Evolutionary conservation across 2,113 vertebrate species (phyloP).

Genomic region (Sclerurus mexicanus): DNA sequence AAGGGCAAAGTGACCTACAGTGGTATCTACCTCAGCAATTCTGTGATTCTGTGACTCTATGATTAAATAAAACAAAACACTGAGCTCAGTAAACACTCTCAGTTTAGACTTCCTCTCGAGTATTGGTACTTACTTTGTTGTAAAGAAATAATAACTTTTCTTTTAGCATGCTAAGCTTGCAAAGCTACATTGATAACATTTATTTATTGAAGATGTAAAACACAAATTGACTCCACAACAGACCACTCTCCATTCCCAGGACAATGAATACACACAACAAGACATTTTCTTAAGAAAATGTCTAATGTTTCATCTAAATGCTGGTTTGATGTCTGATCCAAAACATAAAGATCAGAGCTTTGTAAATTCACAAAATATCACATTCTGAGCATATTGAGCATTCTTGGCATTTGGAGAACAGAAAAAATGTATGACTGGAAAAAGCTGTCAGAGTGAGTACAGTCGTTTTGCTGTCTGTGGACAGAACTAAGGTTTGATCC

Average conservation of each 20-base stretch:
- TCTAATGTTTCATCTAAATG: slow-evolving; percentile 9
- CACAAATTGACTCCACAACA: slow-evolving; percentile 10
- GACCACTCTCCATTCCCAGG: background rate
- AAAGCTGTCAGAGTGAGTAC: background rate
- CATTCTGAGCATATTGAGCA: background rate
- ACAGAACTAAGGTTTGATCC: background rate
- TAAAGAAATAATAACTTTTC: background rate
- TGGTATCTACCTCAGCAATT: background rate
- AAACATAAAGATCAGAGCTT: slow-evolving; percentile 6
- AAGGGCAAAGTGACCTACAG: background rate
- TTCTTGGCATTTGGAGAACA: background rate
- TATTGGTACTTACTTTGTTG: background rate
- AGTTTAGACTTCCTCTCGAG: background rate
- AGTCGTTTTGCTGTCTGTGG: background rate
- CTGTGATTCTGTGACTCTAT: background rate
- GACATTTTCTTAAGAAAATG: background rate
- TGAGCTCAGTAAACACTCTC: background rate
- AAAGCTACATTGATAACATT: background rate
- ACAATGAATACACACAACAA: background rate
- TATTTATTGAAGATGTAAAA: slow-evolving; percentile 22
- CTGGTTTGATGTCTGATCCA: background rate
- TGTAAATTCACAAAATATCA: background rate
- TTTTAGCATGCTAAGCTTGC: background rate
- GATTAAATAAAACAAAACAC: background rate
- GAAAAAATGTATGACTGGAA: background rate